Percentiles rank a stretch among this genome's conserved stretches.
Conservation (phyloP, 2,888 invertebrate species). For the Cerastis rubricosa region DNA sequence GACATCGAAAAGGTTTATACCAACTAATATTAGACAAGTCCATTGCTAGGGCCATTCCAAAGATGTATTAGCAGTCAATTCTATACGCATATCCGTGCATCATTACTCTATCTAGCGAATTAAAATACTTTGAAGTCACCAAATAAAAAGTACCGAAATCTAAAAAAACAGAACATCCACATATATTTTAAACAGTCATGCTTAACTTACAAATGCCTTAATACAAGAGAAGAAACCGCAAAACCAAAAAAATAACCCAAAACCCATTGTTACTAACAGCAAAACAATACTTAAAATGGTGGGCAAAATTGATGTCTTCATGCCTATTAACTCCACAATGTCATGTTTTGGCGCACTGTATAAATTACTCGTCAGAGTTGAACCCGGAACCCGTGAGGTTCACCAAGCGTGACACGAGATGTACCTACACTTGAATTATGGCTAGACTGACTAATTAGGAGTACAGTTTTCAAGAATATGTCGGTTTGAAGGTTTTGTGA, state of each 20-base stretch:
- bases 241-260: slow-evolving; percentile 13
- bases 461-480: slow-evolving; percentile 38
- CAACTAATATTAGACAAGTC: background rate
- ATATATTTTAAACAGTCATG: background rate
- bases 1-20: no score
- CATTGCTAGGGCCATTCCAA: background rate
- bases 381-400: slow-evolving; percentile 50
- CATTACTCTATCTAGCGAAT: no score
- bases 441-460: slow-evolving; percentile 44
- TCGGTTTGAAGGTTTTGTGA: slow-evolving; percentile 4
- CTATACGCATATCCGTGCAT: no score
- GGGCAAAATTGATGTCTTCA: slow-evolving; percentile 48
- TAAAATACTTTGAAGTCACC: background rate
- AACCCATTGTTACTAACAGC: slow-evolving; percentile 37
- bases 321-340: slow-evolving; percentile 43
- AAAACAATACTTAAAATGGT: slow-evolving; percentile 41
- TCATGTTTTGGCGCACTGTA: slow-evolving; percentile 54
- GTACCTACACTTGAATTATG: slow-evolving; percentile 28
- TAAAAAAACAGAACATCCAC: no score
- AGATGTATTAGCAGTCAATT: background rate
- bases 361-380: slow-evolving; percentile 59
- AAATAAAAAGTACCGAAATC: background rate
- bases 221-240: background rate
- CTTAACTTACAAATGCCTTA: background rate
- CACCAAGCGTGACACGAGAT: slow-evolving; percentile 36